A percentile compares a stretch with the other conserved stretches of the same genome.
These are phyloP conservation scores for Arothron firmamentum DNA, from an alignment of 2,113 vertebrate species.

Conservation along the genomic window DNA sequence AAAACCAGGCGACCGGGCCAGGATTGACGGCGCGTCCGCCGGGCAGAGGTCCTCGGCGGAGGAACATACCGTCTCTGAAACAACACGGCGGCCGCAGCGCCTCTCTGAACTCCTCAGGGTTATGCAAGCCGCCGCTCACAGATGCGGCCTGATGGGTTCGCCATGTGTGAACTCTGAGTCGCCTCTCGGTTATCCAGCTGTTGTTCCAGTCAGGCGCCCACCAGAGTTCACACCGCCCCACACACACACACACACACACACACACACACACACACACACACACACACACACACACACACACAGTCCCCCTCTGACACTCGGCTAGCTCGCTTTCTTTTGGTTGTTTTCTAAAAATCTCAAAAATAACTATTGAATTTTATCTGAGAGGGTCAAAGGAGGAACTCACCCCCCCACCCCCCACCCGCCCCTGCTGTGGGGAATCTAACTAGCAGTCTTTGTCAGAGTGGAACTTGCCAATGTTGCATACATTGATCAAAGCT, in stretches of 20 bases:
- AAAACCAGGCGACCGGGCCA: constrained; percentile 26
- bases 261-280: too few relatives aligned
- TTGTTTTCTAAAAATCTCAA: too few relatives aligned
- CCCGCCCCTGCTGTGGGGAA: too few relatives aligned
- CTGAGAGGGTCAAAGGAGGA: too few relatives aligned
- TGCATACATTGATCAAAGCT: too few relatives aligned
- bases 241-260: neutral
- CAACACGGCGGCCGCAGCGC: constrained; percentile 42
- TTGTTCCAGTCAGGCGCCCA: constrained; percentile 40
- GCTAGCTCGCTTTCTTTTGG: too few relatives aligned
- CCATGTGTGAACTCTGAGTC: constrained; percentile 55
- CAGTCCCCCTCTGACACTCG: too few relatives aligned
- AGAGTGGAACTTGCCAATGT: too few relatives aligned
- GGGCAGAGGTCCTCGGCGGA: neutral
- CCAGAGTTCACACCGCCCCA: constrained; percentile 40
- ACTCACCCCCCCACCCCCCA: too few relatives aligned
- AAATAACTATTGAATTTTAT: too few relatives aligned
- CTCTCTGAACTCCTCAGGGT: constrained; percentile 28
- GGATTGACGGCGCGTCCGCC: constrained; percentile 32
- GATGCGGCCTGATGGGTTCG: constrained; percentile 45
- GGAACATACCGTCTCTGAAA: constrained; percentile 39
- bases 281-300: too few relatives aligned
- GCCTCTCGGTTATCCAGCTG: constrained; percentile 51
- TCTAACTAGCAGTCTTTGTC: too few relatives aligned
- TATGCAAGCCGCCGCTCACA: constrained; percentile 22